Base-by-base conservation (phyloP, 2,888 invertebrate genomes). In the Catocala sponsa region DNA sequence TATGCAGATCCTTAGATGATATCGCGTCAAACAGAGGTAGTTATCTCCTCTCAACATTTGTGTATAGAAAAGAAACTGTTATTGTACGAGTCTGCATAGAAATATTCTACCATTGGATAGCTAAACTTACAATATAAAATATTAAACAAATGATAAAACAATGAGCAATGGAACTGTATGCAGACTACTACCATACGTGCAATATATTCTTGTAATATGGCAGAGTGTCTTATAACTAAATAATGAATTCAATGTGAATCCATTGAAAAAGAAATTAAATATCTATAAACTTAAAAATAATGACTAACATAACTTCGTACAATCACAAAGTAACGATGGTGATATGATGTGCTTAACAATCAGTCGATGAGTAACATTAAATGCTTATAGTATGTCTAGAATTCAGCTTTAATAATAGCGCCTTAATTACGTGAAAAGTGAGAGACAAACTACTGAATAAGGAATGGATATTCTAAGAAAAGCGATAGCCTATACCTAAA, bases 321-420 rank as follows among this genome's bases (percentile, higher is more conserved):
- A 65, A 81, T 81, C 76, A 83, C 80, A 85, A 80, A 80, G 76
- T 80, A 81, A 76, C 63, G 64, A 76, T 66, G 80, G 78, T 75
- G 73, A 82, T 80, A 76, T 83, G 81, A 85, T 83, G 84, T 85
- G 84, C 83, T 84, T 86, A 84, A 86, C 81, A 81, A 85, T 91
- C 90, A 91, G 91, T 92, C 90, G 79, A 90, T 84, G 84, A 87
- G 78, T 87, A 82, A 78, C 79, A 83, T 82, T 86, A 85, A 87
- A 87, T 85, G 91, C 92, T 90, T 90, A 88, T 82, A 86, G 82
- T 82, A 79, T 80, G 80, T 83, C 81, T 84, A 82, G 81, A 82
- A 80, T 81, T 86, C 83, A 88, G 84, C 80, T 83, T 83, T 85
- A 78, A 79, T 83, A 71, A 74, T 78, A 86, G 82, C 80, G 78